Base-by-base conservation (phyloP, 2,113 vertebrate species). In the Colistium nudipinnis region DNA sequence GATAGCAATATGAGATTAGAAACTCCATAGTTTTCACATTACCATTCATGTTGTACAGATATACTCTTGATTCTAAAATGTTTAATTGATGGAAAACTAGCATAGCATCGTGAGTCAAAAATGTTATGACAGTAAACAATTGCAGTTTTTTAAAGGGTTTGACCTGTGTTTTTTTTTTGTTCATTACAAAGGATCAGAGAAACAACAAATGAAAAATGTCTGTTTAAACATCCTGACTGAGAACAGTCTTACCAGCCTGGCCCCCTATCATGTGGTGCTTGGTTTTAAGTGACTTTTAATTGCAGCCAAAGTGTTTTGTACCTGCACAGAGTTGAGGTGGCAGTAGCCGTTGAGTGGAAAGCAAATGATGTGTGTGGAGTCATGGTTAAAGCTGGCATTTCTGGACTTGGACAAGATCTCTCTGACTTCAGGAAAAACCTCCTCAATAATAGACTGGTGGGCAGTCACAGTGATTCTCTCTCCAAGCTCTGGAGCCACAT, bases 311-410 rank as follows among this genome's bases (percentile, higher is more conserved):
- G 7, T 63, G 30, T 57, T 33, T 27, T 16, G 17, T 80, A 90
- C 89, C 89, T 90, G 86, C 2, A 87, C 80, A 10, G 79, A 87
- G 85, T 71, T 88, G 44, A 91, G 94, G 82, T 94, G 94, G 72
- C 96, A 97, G 93, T 96, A 95, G 71, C 94, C 95, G 0, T 95
- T 96, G 36, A 99, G 93, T 0, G 96, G 97, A 39, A 98, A 98
- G 53, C 95, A 92, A 83, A 95, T 94, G 84, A 97, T 89, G 2
- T 96, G 94, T 0, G 94, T 94, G 0, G 95, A 94, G 80, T 96
- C 95, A 30, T 89, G 87, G 60, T 84, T 89, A 87, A 88, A 87
- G 80, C 87, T 85, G n/a, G 68, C 55, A 13, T 95, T 96, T 79
- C 94, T 90, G 0, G 95, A 95, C 62, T 94, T 95, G 31, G 93